A percentile compares a stretch with the other conserved stretches of the same genome.
These are phyloP conservation scores for Lutjanus erythropterus DNA, from an alignment of 2,113 vertebrate genomes.

Conservation along the genomic window DNA sequence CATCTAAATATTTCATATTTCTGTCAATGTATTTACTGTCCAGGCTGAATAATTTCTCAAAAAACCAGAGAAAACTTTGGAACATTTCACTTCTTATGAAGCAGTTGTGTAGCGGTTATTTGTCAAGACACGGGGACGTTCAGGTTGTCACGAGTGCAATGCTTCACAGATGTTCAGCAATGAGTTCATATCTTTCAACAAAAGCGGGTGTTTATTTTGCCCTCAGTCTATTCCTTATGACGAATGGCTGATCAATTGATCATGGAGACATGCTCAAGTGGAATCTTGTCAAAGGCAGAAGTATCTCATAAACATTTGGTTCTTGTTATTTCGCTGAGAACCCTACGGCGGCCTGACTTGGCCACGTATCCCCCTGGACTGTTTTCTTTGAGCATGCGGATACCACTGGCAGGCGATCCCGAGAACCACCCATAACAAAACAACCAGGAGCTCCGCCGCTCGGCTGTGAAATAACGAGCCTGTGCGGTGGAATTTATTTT, in stretches of 20 bases:
- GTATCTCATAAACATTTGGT: slow-evolving; percentile 76
- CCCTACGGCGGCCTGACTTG: slow-evolving; percentile 36
- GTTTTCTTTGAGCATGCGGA: slow-evolving; percentile 49
- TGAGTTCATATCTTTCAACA: slow-evolving; percentile 60
- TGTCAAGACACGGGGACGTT: slow-evolving; percentile 50
- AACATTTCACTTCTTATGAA: slow-evolving; percentile 19
- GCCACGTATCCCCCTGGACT: slow-evolving; percentile 35
- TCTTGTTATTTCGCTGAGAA: slow-evolving; percentile 63
- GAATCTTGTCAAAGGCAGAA: slow-evolving; percentile 53
- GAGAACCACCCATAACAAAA: slow-evolving; percentile 71
- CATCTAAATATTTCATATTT: slow-evolving; percentile 23
- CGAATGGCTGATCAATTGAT: slow-evolving; percentile 68
- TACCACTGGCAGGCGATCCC: slow-evolving; percentile 61
- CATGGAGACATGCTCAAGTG: slow-evolving; percentile 48
- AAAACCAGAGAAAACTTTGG: slow-evolving; percentile 33
- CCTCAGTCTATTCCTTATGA: slow-evolving; percentile 50
- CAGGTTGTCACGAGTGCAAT: slow-evolving; percentile 70
- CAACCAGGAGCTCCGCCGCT: slow-evolving; percentile 56
- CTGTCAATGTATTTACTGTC: slow-evolving; percentile 45
- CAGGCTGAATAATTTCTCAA: slow-evolving; percentile 26
- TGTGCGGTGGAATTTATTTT: slow-evolving; percentile 61
- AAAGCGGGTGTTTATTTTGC: slow-evolving; percentile 66
- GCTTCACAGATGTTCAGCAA: slow-evolving; percentile 75
- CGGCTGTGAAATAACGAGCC: slow-evolving; percentile 43
- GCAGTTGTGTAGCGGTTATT: slow-evolving; percentile 52